Conservation (phyloP, 1,140 invertebrate species). For the Oryctes rhinoceros region DNA sequence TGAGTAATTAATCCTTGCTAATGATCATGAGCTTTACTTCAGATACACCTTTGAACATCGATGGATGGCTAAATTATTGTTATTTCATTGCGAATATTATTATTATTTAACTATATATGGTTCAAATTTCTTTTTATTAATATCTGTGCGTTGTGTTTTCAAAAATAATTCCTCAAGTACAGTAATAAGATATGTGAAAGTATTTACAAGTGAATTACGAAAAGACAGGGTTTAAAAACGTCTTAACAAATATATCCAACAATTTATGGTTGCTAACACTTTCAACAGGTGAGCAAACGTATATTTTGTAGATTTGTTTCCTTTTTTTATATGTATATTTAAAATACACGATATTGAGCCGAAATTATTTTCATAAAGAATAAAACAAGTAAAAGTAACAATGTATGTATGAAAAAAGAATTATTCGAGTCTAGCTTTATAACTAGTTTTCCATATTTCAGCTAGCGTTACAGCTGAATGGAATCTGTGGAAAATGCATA, state of each 20-base stretch:
- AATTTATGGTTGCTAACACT: not conserved
- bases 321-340: not conserved
- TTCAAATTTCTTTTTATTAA: not conserved
- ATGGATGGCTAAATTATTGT: conserved; percentile 41
- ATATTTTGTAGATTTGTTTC: conserved; percentile 18
- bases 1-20: not conserved
- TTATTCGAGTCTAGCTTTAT: conserved; percentile 89
- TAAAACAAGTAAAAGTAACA: conserved; percentile 25
- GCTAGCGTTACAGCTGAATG: conserved; percentile 96
- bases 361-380: conserved; percentile 27
- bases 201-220: conserved; percentile 39
- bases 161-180: conserved; percentile 5
- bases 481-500: conserved; percentile 97
- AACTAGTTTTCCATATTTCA: conserved; percentile 98
- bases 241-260: conserved; percentile 28
- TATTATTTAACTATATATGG: not conserved
- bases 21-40: not conserved
- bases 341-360: conserved; percentile 33
- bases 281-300: conserved; percentile 33
- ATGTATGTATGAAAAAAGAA: not conserved
- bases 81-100: conserved; percentile 1
- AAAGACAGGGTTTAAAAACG: not conserved
- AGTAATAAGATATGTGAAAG: conserved; percentile 37
- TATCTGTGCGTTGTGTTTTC: conserved; percentile 40
- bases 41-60: conserved; percentile 38